These are phyloP conservation scores for Pemphredon lugubris DNA, from an alignment of 2,888 invertebrate genomes.

Conservation along the genomic window DNA sequence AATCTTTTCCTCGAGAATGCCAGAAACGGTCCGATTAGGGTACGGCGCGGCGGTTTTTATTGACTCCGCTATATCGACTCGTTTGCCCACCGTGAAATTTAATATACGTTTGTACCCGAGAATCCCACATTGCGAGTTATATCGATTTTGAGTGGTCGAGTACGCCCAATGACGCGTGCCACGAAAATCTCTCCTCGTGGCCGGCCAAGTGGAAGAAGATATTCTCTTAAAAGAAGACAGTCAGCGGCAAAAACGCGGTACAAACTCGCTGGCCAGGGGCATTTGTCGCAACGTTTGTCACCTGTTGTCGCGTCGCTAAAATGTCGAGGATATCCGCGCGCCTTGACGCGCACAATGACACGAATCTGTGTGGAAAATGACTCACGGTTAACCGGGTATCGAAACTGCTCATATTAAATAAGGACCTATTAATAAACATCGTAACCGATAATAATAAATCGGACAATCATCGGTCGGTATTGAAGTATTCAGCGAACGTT, in stretches of 20 bases:
- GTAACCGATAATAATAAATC: conserved; percentile 2
- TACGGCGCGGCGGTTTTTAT: too few species aligned
- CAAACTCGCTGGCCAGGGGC: too few species aligned
- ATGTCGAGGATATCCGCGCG: neutral
- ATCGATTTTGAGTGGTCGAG: conserved; percentile 1
- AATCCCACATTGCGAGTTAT: neutral
- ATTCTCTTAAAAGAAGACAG: too few species aligned
- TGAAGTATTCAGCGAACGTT: neutral
- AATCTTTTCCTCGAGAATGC: too few species aligned
- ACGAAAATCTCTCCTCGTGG: conserved; percentile 25
- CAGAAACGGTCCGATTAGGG: too few species aligned
- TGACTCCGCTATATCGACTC: too few species aligned
- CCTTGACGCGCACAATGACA: neutral
- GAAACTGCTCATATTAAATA: neutral
- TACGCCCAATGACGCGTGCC: neutral
- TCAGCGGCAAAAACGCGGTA: too few species aligned
- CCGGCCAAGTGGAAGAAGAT: conserved; percentile 2
- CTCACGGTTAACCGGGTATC: neutral
- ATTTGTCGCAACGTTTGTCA: neutral
- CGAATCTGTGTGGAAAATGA: neutral
- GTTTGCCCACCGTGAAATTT: too few species aligned
- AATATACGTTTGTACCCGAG: too few species aligned
- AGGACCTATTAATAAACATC: conserved; percentile 3
- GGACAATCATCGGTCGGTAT: neutral
- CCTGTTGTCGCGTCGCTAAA: neutral